These are phyloP conservation scores for Semnopithecus entellus DNA, from an alignment of 2,113 vertebrate genomes.

Conservation along the genomic window DNA sequence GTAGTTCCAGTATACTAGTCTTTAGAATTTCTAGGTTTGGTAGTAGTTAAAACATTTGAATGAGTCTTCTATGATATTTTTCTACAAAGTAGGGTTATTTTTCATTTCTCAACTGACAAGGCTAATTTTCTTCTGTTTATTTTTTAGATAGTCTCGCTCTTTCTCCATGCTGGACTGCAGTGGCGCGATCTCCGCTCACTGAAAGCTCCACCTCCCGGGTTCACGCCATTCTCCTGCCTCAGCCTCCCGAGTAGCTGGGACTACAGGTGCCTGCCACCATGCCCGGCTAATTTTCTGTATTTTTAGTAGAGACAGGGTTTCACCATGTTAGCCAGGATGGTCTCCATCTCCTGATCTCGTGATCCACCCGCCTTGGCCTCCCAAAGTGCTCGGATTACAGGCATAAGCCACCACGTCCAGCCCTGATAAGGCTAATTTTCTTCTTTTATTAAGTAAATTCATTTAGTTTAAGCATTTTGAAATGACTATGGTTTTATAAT, in stretches of 20 bases:
- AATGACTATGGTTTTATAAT: neutral
- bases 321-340: no score
- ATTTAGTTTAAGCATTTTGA: neutral
- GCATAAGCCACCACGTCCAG: no score
- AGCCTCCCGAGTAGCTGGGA: no score
- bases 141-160: neutral
- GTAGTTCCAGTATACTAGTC: neutral
- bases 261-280: no score
- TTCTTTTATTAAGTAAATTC: neutral
- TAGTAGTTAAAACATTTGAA: neutral
- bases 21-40: neutral
- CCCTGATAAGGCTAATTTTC: neutral
- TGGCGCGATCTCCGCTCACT: no score
- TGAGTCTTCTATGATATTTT: neutral
- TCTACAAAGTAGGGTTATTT: neutral
- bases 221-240: no score
- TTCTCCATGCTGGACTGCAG: no score
- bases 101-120: neutral
- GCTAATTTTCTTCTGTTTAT: neutral
- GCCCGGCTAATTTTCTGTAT: no score
- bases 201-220: accelerated
- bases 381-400: no score
- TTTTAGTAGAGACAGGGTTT: no score
- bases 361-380: no score
- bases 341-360: no score